Base-by-base conservation (phyloP, 2,113 vertebrate genomes). In the Lepus americanus region DNA sequence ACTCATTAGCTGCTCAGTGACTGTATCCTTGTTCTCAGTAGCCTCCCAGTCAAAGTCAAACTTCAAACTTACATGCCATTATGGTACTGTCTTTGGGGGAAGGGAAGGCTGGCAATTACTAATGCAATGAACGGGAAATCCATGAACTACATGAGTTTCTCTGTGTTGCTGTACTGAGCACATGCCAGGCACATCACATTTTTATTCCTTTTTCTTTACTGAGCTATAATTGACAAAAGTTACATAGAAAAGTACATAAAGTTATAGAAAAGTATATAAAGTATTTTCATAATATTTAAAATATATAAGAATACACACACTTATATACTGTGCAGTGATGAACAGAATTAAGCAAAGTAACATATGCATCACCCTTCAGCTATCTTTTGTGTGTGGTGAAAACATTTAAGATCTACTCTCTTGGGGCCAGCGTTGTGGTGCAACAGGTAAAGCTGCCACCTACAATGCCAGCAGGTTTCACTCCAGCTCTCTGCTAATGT, bases 321-420 rank as follows among this genome's bases (percentile, higher is more conserved):
- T 9, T 27, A 86, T 64, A 61, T 11, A 69, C 49, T 76, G 10
- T 31, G 49, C 82, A 69, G 63, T 53, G 29, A 49, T 70, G 55
- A 79, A 6, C 39, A 90, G 11, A 87, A 67, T 51, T 82, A 87
- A 91, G 49, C 22, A 86, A 80, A 86, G 79, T 64, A 81, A 36
- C 25, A 36, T 31, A 61, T 8, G n/a, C 7, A 55, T n/a, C 59
- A 66, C 55, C 49, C 55, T 14, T 61, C 67, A 73, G 27, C 27
- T 55, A 55, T 27, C 31, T n/a, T 61, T 61, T 87, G 20, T 88
- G 14, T 76, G 39, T 16, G 4, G 3, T 64, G 14, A 86, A 73
- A 90, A 80, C 7, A 69, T 64, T 49, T 23, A 82, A 76, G 25
- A 49, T 25, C 59, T 51, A 49, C 13, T 36, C 78, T 11, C n/a